Base-by-base conservation (phyloP, 1,140 invertebrate genomes). In the Hylaeus volcanicus region DNA sequence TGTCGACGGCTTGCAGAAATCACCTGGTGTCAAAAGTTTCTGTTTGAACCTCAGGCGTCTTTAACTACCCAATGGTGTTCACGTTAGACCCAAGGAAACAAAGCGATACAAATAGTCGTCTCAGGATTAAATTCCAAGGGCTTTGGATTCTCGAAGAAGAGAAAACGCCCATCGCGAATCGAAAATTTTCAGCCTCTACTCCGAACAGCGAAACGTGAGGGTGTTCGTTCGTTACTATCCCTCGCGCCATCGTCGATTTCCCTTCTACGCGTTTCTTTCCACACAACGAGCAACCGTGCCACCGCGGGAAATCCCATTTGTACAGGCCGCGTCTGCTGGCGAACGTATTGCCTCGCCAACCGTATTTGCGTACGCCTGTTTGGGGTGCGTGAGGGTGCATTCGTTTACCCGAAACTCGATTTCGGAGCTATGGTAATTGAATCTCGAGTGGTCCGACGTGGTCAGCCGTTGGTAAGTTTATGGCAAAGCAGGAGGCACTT, bases 341-440 rank as follows among this genome's bases (percentile, higher is more conserved):
- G 53, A 64, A 66, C 55, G 45, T 81, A 86, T 75, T 77, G 48
- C 81, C 45, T 61, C 39, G 48, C 56, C 73, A 53, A 48, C 58
- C 58, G 53, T 86, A 81, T 88, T 83, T 85, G 61, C 80, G 64
- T 70, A 81, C 61, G 61, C 74, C 64, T 87, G 79, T 87, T 87
- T 78, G 72, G 63, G 56, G 65, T 26, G 72, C 86, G 78, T 66
- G 79, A 83, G 83, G 77, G 83, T 83, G 83, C 83, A 88, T 88
- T 86, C 86, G 73, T 85, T 88, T 88, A 78, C 73, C 26, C 39
- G 75, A 87, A 87, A 87, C 63, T 87, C 75, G 77, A 88, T 88
- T 88, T 83, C 76, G 64, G 39, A 74, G 74, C 68, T 79, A 65
- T 26, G 14, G 53, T 82, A 75, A 87, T 86, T 84, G 78, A 87